Base-by-base conservation (phyloP, 2,888 invertebrate species). In the Lamproptera curius region DNA sequence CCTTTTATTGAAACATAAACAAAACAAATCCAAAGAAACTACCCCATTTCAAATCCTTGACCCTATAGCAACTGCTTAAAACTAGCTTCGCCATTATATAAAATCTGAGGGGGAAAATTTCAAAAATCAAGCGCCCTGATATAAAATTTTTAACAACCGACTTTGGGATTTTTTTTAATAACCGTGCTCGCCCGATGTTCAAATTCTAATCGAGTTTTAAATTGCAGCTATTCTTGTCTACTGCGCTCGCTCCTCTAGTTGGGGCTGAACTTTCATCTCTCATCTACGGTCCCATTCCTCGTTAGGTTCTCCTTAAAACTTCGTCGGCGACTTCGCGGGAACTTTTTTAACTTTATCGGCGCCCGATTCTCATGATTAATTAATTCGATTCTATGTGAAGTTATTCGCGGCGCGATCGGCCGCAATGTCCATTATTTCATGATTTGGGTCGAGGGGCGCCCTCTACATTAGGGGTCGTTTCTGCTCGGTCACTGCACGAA, bases 191-290 rank as follows among this genome's bases (percentile, higher is more conserved):
- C 65, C 73, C 76, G 74, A 77, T 81, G 72, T 77, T 82, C 78
- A 72, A 84, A 85, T 85, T 84, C 78, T 84, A 85, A 87, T 86
- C 83, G 84, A 87, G 76, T 86, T 86, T 85, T 87, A 85, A 86
- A 86, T 87, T 87, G 85, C 84, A 83, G 77, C 76, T 76, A 85
- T 86, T 87, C 83, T 82, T 79, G 78, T 81, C 78, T 80, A 74
- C 70, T 76, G 75, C 71, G 73, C 67, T 67, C 68, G 71, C 61
- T 69, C 66, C 59, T 52, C 57, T 53, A 42, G 42, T 45, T 61
- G 63, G 50, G 58, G 53, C 66, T 77, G 73, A 85, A 84, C 79
- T 84, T 84, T 82, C 83, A 70, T 79, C 76, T 76, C 71, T 71
- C 73, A 70, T 75, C 80, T 63, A 61, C 70, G 65, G 69, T 69